Evolutionary conservation across 2,797 vertebrate species (phyloP).

Genomic region (Gadopsis marmoratus): DNA sequence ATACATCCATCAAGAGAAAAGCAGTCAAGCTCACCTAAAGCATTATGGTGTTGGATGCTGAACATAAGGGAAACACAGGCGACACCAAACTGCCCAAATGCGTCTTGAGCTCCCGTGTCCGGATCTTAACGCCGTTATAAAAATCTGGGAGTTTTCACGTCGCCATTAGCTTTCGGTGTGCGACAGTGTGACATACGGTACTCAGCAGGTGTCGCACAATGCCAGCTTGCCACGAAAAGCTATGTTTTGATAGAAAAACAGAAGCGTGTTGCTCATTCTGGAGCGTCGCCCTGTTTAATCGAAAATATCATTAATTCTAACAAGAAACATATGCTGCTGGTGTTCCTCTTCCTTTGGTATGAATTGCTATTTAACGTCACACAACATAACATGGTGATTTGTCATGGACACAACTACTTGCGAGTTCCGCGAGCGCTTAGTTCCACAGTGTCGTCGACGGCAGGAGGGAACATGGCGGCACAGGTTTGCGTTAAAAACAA

Average conservation of each 20-base stretch:
- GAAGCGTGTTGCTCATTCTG: not conserved
- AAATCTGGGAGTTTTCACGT: not conserved
- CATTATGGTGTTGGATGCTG: not conserved
- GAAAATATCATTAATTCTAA: not conserved
- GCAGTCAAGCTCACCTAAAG: constrained; percentile 20
- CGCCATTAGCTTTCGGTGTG: not conserved
- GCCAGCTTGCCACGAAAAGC: not conserved
- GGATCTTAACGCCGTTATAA: constrained; percentile 1
- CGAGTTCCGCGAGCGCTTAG: too few species aligned
- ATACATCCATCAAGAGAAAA: constrained; percentile 28
- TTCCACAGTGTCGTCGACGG: constrained; percentile 6
- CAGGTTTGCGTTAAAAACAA: constrained; percentile 7
- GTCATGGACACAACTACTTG: too few species aligned
- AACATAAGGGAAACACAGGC: constrained; percentile 24
- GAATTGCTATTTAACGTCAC: not conserved
- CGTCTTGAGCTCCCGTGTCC: constrained; percentile 3
- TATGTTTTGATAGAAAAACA: not conserved
- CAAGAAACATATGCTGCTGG: not conserved
- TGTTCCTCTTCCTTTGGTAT: not conserved
- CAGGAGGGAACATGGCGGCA: not conserved
- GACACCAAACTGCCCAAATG: constrained; percentile 14
- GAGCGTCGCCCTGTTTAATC: not conserved
- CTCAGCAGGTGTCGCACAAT: not conserved
- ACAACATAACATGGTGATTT: not conserved
- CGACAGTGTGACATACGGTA: not conserved